Percentiles rank a stretch among this genome's conserved stretches.
phyloP scores from a whole-genome alignment of 2,888 invertebrate species.

The Xylophagus ater region DNA sequence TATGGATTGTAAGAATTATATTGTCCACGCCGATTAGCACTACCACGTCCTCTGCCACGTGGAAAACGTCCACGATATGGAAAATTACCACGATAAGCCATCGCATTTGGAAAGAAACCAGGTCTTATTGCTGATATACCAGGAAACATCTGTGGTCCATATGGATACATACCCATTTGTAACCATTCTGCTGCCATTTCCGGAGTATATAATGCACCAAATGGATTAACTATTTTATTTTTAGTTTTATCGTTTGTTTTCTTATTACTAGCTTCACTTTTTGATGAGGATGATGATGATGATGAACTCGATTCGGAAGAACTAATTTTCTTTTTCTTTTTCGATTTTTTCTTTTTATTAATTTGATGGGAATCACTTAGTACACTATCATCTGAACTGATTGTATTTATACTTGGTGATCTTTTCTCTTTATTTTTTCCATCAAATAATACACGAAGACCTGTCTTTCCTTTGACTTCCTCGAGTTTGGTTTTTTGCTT shows the following conservation, averaged over 20 bases:
- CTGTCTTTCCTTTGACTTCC: constrained; percentile 32
- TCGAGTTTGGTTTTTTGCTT: constrained; percentile 29
- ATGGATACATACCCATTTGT: constrained; percentile 35
- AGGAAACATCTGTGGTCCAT: constrained; percentile 30
- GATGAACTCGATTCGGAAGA: constrained; percentile 18
- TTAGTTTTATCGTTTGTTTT: constrained; percentile 21
- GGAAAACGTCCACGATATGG: constrained; percentile 30
- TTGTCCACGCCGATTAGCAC: constrained; percentile 20
- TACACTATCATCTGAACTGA: constrained; percentile 26
- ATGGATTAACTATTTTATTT: constrained; percentile 30
- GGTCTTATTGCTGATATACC: constrained; percentile 27
- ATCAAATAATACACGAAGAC: constrained; percentile 27
- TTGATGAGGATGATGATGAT: constrained; percentile 30
- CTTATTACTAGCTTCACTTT: constrained; percentile 41
- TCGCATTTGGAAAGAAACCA: constrained; percentile 33
- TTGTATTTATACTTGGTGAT: constrained; percentile 18
- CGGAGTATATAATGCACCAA: constrained; percentile 23
- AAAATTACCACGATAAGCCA: constrained; percentile 22
- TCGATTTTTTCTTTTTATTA: constrained; percentile 17
- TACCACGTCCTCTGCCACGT: constrained; percentile 40
- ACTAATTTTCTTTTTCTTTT: too few relatives aligned
- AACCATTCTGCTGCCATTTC: constrained; percentile 33
- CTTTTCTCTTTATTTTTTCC: constrained; percentile 19
- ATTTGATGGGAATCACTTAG: constrained; percentile 16
- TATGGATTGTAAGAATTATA: constrained; percentile 28